These are phyloP conservation scores for Lasioglossum vierecki DNA, from an alignment of 2,888 invertebrate genomes.

Conservation along the genomic window DNA sequence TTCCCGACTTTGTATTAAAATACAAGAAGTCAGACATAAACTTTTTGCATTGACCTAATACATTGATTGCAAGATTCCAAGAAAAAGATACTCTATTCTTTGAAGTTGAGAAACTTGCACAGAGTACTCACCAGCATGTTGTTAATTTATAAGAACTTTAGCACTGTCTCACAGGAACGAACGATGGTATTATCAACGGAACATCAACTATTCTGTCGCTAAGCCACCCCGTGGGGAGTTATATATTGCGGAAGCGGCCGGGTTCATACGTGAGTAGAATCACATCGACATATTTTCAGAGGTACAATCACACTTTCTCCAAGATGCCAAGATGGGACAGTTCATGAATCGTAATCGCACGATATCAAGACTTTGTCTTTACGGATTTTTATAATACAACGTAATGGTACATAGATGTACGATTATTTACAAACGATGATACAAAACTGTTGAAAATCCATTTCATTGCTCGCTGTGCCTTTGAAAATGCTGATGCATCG, in stretches of 20 bases:
- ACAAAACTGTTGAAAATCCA: not conserved
- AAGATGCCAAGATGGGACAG: slow-evolving; percentile 58
- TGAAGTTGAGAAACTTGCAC: not conserved
- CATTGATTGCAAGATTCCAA: not conserved
- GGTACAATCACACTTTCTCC: slow-evolving; percentile 73
- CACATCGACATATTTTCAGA: slow-evolving; percentile 58
- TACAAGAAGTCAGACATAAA: not conserved
- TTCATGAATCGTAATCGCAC: slow-evolving; percentile 62
- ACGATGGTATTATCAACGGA: slow-evolving; percentile 59
- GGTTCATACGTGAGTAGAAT: slow-evolving; percentile 76
- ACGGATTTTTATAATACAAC: slow-evolving; percentile 5
- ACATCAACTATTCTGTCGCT: slow-evolving; percentile 72
- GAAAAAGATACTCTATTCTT: not conserved
- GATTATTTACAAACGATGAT: slow-evolving; percentile 1
- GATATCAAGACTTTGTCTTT: slow-evolving; percentile 38
- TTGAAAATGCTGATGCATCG: not conserved
- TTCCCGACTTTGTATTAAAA: not conserved
- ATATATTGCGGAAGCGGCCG: slow-evolving; percentile 80
- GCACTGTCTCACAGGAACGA: slow-evolving; percentile 12
- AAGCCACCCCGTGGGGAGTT: slow-evolving; percentile 72
- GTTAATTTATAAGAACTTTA: not conserved
- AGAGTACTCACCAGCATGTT: slow-evolving; percentile 72
- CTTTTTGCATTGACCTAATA: not conserved
- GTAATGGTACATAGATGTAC: slow-evolving; percentile 9
- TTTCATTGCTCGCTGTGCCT: not conserved